A percentile compares a stretch with the other conserved stretches of the same genome.
These are phyloP conservation scores for Brachycybe producta DNA, from an alignment of 2,888 invertebrate species.

Conservation along the genomic window DNA sequence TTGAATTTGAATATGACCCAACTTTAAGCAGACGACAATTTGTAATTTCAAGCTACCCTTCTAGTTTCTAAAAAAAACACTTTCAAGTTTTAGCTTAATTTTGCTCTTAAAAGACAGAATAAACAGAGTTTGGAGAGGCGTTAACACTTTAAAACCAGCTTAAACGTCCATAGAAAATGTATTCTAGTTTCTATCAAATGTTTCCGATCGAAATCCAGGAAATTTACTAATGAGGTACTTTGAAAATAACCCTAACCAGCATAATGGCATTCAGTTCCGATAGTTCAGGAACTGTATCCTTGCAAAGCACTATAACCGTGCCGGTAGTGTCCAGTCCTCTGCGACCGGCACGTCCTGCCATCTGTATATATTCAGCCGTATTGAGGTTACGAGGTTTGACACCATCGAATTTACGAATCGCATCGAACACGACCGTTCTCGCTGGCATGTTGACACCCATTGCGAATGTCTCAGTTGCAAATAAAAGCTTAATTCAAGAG, in stretches of 20 bases:
- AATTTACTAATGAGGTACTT: not conserved
- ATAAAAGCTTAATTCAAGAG: constrained; percentile 61
- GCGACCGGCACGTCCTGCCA: constrained; percentile 95
- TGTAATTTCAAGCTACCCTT: too few species aligned
- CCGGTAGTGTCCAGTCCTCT: constrained; percentile 86
- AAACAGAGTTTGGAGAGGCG: not conserved
- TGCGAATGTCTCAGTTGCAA: constrained; percentile 98
- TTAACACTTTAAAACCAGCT: not conserved
- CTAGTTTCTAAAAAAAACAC: too few species aligned
- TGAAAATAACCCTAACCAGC: constrained; percentile 41
- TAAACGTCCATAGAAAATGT: not conserved
- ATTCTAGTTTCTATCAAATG: not conserved
- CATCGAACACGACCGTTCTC: constrained; percentile 91
- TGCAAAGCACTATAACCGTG: constrained; percentile 86
- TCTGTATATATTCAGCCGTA: constrained; percentile 94
- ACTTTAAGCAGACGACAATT: too few species aligned
- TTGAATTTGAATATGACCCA: too few species aligned
- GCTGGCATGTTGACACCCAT: constrained; percentile 99
- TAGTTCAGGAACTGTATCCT: constrained; percentile 56
- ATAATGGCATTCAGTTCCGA: constrained; percentile 71
- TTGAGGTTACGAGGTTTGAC: constrained; percentile 55
- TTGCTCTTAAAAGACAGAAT: not conserved
- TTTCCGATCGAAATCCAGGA: not conserved
- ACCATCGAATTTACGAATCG: constrained; percentile 83
- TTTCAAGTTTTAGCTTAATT: too few species aligned